Conservation (phyloP, 1,140 invertebrate species). For the honey bee (Apis mellifera) region DNA sequence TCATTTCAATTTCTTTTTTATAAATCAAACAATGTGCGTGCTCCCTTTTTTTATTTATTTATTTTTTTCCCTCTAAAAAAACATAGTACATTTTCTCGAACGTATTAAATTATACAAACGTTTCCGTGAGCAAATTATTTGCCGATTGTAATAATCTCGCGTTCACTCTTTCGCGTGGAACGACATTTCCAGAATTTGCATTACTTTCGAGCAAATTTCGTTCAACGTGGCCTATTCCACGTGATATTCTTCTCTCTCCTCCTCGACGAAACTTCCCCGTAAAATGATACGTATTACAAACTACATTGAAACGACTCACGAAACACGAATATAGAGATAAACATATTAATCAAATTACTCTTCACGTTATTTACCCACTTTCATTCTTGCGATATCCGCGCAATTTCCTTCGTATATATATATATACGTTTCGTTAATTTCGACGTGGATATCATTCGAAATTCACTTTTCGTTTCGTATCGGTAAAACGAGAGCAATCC, state of each 20-base stretch:
- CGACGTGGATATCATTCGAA: too few relatives aligned
- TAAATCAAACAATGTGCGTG: too few relatives aligned
- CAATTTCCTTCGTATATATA: too few relatives aligned
- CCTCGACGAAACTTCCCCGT: background rate
- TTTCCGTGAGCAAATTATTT: background rate
- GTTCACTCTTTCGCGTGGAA: too few relatives aligned
- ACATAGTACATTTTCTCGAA: background rate
- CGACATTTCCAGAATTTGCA: background rate
- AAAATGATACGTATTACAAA: constrained; percentile 2
- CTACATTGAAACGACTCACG: too few relatives aligned
- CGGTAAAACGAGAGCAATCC: too few relatives aligned
- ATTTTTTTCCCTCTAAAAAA: background rate
- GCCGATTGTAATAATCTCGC: background rate
- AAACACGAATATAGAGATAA: too few relatives aligned
- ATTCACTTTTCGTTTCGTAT: too few relatives aligned
- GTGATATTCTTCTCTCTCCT: background rate
- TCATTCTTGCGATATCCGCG: background rate
- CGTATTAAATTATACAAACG: background rate
- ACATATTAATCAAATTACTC: background rate
- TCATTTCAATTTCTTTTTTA: too few relatives aligned
- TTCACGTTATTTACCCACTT: background rate
- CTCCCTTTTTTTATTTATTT: too few relatives aligned
- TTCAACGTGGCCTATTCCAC: background rate
- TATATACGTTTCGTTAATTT: background rate
- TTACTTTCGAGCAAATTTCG: background rate